Percentiles rank a stretch among this genome's conserved stretches.
Conservation (phyloP, 2,797 vertebrate species). For the Triplophysa yarkandensis region DNA sequence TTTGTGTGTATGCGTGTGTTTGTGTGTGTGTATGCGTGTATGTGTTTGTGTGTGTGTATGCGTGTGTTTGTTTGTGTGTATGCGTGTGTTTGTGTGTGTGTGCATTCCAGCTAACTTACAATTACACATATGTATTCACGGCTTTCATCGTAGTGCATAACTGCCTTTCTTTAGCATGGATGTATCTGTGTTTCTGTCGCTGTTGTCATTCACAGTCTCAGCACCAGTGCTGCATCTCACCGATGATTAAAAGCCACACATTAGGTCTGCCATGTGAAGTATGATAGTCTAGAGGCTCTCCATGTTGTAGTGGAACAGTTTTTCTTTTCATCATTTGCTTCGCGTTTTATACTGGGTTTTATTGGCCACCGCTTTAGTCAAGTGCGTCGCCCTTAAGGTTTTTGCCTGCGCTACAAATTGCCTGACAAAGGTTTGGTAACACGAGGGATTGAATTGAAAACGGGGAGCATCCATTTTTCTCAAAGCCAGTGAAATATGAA, state of each 20-base stretch:
- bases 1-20: no score
- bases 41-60: no score
- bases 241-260: conserved; percentile 46
- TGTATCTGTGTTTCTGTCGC: neutral
- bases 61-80: neutral
- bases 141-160: neutral
- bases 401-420: conserved; percentile 45
- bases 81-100: neutral
- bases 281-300: conserved; percentile 52
- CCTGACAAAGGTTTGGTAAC: conserved; percentile 48
- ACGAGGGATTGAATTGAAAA: conserved; percentile 48
- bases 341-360: conserved; percentile 21
- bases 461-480: conserved; percentile 59
- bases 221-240: conserved; percentile 23
- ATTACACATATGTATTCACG: conserved; percentile 6
- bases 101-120: conserved; percentile 1
- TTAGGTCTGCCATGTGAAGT: conserved; percentile 46
- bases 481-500: conserved; percentile 59
- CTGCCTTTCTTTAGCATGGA: conserved; percentile 1
- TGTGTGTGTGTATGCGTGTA: no score
- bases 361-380: conserved; percentile 37
- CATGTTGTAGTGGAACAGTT: conserved; percentile 55
- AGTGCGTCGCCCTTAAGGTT: conserved; percentile 9
- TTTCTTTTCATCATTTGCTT: conserved; percentile 32
- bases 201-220: conserved; percentile 9